A percentile compares a stretch with the other conserved stretches of the same genome.
phyloP scores from a whole-genome alignment of 2,797 vertebrate species.

The Enoplosus armatus region DNA sequence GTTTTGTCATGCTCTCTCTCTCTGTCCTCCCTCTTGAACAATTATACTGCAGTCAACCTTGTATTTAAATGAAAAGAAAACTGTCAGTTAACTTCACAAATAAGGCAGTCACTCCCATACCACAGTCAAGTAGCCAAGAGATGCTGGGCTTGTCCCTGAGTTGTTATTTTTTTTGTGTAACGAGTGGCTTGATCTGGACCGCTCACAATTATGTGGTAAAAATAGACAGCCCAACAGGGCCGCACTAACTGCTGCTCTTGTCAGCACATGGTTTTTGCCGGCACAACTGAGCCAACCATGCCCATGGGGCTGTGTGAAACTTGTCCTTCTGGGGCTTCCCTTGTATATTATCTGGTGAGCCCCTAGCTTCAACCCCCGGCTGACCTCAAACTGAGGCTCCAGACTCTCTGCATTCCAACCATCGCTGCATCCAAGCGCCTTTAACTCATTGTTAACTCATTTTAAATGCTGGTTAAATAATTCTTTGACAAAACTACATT shows the following conservation, averaged over 20 bases:
- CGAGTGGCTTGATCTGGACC: constrained; percentile 81
- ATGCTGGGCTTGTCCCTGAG: constrained; percentile 82
- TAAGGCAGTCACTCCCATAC: constrained; percentile 85
- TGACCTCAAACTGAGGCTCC: constrained; percentile 61
- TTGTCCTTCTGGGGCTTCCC: constrained; percentile 77
- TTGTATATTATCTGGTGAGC: constrained; percentile 64
- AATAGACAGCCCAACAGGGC: constrained; percentile 80
- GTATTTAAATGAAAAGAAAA: constrained; percentile 86
- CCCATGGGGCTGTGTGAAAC: constrained; percentile 69
- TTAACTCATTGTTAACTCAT: constrained; percentile 42
- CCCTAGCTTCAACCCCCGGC: constrained; percentile 48
- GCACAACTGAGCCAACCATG: constrained; percentile 60
- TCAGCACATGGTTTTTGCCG: constrained; percentile 82
- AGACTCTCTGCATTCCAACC: constrained; percentile 48
- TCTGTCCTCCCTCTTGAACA: constrained; percentile 75
- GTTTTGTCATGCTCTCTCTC: constrained; percentile 79
- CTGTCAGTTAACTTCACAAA: constrained; percentile 86
- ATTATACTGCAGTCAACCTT: constrained; percentile 83
- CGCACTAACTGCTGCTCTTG: constrained; percentile 74
- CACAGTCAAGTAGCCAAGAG: constrained; percentile 83
- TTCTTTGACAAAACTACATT: constrained; percentile 12
- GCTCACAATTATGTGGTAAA: constrained; percentile 86
- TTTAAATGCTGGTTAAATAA: no score
- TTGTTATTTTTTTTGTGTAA: constrained; percentile 82
- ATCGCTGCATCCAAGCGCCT: constrained; percentile 29